phyloP scores from a whole-genome alignment of 1,140 invertebrate genomes.

The Olivierus martensii region DNA sequence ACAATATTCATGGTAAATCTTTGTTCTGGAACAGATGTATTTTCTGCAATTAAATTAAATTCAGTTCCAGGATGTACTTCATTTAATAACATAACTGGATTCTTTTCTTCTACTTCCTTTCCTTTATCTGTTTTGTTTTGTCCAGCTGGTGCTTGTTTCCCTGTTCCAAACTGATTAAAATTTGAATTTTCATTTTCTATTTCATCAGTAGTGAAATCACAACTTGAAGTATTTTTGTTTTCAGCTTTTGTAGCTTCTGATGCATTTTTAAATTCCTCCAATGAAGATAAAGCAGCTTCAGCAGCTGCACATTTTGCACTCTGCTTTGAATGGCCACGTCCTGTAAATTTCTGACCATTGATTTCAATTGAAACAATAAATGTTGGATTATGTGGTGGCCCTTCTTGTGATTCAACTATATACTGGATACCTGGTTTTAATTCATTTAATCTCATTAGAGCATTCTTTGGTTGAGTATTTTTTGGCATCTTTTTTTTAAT shows the following conservation, averaged over 20 bases:
- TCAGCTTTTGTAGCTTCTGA: slow-evolving; percentile 34
- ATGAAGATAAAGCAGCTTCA: slow-evolving; percentile 53
- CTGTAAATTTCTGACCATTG: slow-evolving; percentile 33
- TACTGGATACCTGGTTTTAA: slow-evolving; percentile 66
- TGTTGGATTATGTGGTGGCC: slow-evolving; percentile 68
- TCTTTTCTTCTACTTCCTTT: slow-evolving; percentile 40
- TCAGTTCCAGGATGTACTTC: slow-evolving; percentile 66
- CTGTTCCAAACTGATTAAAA: slow-evolving; percentile 34
- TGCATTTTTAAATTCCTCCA: slow-evolving; percentile 58
- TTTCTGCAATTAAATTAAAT: slow-evolving; percentile 58
- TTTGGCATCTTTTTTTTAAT: too few relatives aligned
- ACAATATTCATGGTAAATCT: slow-evolving; percentile 61
- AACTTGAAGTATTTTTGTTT: slow-evolving; percentile 27
- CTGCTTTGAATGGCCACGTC: slow-evolving; percentile 50
- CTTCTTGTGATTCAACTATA: slow-evolving; percentile 52
- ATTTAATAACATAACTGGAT: slow-evolving; percentile 72
- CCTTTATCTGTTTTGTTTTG: slow-evolving; percentile 21
- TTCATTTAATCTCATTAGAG: slow-evolving; percentile 77
- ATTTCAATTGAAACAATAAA: slow-evolving; percentile 60
- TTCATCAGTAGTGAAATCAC: slow-evolving; percentile 56
- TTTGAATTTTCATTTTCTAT: slow-evolving; percentile 41
- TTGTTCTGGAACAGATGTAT: slow-evolving; percentile 50
- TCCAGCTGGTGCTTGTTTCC: too few relatives aligned
- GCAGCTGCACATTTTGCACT: slow-evolving; percentile 62
- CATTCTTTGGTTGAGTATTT: slow-evolving; percentile 34